A percentile compares a stretch with the other conserved stretches of the same genome.
Evolutionary conservation across 1,140 invertebrate species (phyloP).

Genomic region (Camponotus pennsylvanicus): DNA sequence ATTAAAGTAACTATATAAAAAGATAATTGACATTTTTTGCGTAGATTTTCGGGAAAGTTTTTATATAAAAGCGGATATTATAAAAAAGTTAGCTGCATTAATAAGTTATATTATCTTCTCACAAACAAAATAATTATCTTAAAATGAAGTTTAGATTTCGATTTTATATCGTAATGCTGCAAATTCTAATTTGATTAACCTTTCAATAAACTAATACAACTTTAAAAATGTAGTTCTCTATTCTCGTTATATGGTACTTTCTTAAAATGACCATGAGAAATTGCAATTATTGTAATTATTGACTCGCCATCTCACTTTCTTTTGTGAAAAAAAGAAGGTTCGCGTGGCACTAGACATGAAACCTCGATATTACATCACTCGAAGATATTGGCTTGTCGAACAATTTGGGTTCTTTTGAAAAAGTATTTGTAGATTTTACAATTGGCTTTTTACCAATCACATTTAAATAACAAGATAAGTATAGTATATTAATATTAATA

Average conservation of each 20-base stretch:
- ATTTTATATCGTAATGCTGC: not conserved
- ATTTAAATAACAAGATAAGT: not conserved
- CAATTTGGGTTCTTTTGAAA: conserved; percentile 35
- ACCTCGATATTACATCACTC: conserved; percentile 31
- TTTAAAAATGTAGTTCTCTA: not conserved
- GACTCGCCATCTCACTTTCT: conserved; percentile 35
- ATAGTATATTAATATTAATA: too few relatives aligned
- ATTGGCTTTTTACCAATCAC: conserved; percentile 1
- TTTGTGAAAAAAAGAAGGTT: conserved; percentile 40
- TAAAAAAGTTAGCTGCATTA: not conserved
- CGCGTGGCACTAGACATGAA: conserved; percentile 40
- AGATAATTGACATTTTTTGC: not conserved
- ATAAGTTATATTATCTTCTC: not conserved
- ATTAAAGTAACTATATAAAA: not conserved
- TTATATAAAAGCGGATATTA: not conserved
- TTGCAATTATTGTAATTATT: conserved; percentile 65
- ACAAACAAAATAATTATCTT: not conserved
- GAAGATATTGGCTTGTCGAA: conserved; percentile 28
- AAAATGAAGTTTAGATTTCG: not conserved
- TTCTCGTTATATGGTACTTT: conserved; percentile 80
- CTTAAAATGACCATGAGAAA: conserved; percentile 70
- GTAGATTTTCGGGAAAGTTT: not conserved
- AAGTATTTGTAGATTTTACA: conserved; percentile 16
- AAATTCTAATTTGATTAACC: not conserved
- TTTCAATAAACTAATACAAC: not conserved